Percentiles rank a stretch among this genome's conserved stretches.
Evolutionary conservation across 2,888 invertebrate genomes (phyloP).

Genomic region (Tachina fera): DNA sequence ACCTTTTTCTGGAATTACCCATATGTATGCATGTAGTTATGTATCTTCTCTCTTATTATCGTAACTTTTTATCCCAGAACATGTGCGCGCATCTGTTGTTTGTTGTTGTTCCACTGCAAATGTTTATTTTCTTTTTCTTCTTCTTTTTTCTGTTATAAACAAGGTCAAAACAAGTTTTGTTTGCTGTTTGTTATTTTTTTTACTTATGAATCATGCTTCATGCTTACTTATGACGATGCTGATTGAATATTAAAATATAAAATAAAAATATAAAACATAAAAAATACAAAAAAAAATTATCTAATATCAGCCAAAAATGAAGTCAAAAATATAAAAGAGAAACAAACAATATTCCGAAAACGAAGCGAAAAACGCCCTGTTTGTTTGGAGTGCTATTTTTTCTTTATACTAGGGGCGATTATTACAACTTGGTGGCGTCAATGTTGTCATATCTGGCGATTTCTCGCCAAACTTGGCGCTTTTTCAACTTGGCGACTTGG

Average conservation of each 20-base stretch:
- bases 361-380: slow-evolving; percentile 30
- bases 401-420: background rate
- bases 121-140: slow-evolving; percentile 5
- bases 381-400: slow-evolving; percentile 1
- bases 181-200: slow-evolving; percentile 33
- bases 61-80: slow-evolving; percentile 32
- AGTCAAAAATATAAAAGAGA: slow-evolving; percentile 2
- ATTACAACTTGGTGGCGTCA: too few relatives aligned
- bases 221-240: background rate
- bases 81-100: slow-evolving; percentile 56
- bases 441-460: too few relatives aligned
- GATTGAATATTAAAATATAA: slow-evolving; percentile 1
- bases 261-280: background rate
- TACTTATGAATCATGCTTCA: too few relatives aligned
- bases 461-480: too few relatives aligned
- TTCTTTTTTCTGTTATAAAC: slow-evolving; percentile 74
- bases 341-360: background rate
- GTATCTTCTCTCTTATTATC: too few relatives aligned
- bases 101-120: slow-evolving; percentile 22
- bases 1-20: too few relatives aligned
- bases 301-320: background rate
- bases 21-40: too few relatives aligned
- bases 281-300: too few relatives aligned
- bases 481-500: too few relatives aligned
- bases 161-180: slow-evolving; percentile 77